phyloP scores from a whole-genome alignment of 1,140 invertebrate genomes.

The Drosophila grimshawi region DNA sequence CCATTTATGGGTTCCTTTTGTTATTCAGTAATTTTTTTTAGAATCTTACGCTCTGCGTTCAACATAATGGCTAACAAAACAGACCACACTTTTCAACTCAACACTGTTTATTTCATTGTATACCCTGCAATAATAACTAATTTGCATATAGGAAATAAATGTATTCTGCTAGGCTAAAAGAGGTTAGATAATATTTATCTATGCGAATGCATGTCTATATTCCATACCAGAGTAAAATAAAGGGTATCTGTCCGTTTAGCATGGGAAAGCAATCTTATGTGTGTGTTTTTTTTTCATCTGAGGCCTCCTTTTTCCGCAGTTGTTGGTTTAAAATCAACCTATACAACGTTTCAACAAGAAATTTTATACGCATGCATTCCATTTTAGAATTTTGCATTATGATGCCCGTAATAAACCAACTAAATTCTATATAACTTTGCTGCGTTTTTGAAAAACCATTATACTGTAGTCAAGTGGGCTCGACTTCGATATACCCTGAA shows the following conservation, averaged over 20 bases:
- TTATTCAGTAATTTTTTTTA: background rate
- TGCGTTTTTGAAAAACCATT: conserved; percentile 37
- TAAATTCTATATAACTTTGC: conserved; percentile 51
- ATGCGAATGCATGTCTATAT: too few relatives aligned
- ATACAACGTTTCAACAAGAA: background rate
- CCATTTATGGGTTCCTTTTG: background rate
- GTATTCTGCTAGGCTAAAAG: background rate
- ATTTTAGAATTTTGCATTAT: conserved; percentile 32
- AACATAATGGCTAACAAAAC: conserved; percentile 8
- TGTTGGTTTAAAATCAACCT: conserved; percentile 1
- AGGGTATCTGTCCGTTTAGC: background rate
- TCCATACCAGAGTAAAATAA: too few relatives aligned
- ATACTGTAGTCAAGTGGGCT: background rate
- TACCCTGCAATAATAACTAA: background rate
- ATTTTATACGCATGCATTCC: conserved; percentile 20
- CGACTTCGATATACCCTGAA: too few relatives aligned
- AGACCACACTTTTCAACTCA: background rate
- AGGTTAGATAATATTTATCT: background rate
- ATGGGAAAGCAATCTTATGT: background rate
- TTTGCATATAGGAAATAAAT: too few relatives aligned
- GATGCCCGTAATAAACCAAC: conserved; percentile 49
- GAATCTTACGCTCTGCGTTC: background rate
- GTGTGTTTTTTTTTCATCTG: background rate
- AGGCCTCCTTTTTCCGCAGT: background rate
- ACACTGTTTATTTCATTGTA: background rate